These are phyloP conservation scores for Bos indicus DNA, from an alignment of 2,113 vertebrate genomes.

Conservation along the genomic window DNA sequence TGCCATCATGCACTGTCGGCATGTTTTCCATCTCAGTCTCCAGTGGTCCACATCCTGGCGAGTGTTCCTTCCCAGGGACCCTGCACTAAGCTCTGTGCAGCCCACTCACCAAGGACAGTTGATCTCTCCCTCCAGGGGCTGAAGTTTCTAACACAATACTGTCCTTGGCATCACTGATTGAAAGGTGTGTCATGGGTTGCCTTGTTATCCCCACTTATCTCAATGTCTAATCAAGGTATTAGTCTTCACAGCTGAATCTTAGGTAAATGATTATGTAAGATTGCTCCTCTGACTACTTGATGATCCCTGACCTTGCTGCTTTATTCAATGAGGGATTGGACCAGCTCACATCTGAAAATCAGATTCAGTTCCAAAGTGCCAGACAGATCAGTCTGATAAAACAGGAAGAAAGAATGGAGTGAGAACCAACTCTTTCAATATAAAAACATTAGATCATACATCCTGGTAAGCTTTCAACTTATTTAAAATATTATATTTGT, in stretches of 20 bases:
- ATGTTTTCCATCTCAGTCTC: background rate
- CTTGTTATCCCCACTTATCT: background rate
- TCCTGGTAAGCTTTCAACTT: background rate
- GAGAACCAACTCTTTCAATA: background rate
- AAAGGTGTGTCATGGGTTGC: background rate
- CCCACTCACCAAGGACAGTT: background rate
- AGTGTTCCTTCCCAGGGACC: background rate
- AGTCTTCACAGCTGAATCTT: background rate
- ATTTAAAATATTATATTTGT: background rate
- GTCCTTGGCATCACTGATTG: background rate
- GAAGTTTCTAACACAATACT: background rate
- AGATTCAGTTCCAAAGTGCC: background rate
- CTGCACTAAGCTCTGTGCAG: background rate
- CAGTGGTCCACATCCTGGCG: fast-evolving
- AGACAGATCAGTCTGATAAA: background rate
- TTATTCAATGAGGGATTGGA: background rate
- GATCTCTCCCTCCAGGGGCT: background rate
- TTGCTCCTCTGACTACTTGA: background rate
- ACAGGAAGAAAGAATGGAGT: background rate
- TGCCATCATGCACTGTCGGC: background rate
- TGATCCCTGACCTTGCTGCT: background rate
- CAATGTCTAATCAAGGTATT: background rate
- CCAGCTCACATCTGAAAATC: background rate
- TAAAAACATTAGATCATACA: background rate
- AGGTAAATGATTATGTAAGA: background rate